Conservation (phyloP, 1,140 invertebrate genomes). For the Subanguina moxae region DNA sequence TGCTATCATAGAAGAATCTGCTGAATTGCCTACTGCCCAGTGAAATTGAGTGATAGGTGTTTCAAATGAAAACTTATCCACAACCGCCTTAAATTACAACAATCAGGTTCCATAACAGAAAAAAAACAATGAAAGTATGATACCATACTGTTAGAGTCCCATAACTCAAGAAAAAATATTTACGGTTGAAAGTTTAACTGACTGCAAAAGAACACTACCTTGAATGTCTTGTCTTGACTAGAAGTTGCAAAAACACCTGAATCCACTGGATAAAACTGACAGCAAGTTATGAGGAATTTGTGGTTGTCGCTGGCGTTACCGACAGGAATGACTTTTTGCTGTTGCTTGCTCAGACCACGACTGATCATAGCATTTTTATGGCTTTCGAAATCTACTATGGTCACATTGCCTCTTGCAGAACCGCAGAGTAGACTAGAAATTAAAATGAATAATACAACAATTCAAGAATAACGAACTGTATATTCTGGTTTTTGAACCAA, state of each 20-base stretch:
- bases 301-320: neutral
- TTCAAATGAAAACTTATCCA: neutral
- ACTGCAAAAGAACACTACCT: neutral
- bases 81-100: neutral
- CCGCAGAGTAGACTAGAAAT: neutral
- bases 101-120: no score
- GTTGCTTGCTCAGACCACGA: neutral
- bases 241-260: neutral
- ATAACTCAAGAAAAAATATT: neutral
- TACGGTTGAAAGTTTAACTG: neutral
- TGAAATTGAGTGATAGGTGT: constrained; percentile 2
- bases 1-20: neutral
- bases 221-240: neutral
- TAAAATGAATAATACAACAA: neutral
- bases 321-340: neutral
- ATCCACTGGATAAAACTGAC: constrained; percentile 5
- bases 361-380: neutral
- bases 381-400: neutral
- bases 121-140: no score
- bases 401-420: neutral
- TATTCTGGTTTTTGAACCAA: neutral
- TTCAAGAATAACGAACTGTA: neutral
- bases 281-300: neutral
- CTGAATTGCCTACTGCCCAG: neutral
- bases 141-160: neutral